Evolutionary conservation across 2,113 vertebrate genomes (phyloP).

Genomic region (Strigops habroptila): DNA sequence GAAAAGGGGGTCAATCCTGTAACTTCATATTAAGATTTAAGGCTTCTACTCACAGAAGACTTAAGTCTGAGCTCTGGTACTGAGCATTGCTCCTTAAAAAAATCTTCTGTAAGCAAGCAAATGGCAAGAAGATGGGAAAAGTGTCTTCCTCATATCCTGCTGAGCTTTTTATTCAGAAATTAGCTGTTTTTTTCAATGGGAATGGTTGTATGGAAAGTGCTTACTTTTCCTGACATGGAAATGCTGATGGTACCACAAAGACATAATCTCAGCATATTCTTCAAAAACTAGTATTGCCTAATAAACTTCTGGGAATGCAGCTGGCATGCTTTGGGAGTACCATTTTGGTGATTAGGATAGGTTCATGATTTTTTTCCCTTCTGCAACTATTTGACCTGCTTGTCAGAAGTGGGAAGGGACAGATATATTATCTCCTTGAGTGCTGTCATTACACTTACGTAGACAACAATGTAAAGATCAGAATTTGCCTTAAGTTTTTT

Average conservation of each 20-base stretch:
- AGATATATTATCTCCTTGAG: fast-evolving
- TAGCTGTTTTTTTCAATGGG: not conserved
- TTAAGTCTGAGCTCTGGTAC: not conserved
- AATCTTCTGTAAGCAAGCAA: not conserved
- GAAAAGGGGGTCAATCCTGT: not conserved
- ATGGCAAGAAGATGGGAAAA: not conserved
- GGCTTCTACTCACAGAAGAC: not conserved
- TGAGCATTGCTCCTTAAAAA: not conserved
- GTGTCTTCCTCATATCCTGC: not conserved
- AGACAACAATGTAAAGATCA: not conserved
- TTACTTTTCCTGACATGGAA: not conserved
- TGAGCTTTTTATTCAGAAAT: not conserved
- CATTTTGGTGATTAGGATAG: not conserved
- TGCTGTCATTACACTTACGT: not conserved
- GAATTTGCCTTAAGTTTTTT: not conserved
- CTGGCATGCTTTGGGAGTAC: not conserved
- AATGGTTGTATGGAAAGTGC: not conserved
- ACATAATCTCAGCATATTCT: not conserved
- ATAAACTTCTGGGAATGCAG: not conserved
- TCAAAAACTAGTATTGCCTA: not conserved
- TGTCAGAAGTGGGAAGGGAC: not conserved
- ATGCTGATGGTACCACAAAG: not conserved
- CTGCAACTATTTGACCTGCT: not conserved
- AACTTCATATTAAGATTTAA: not conserved
- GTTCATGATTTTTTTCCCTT: not conserved